These are phyloP conservation scores for Notiomystis cincta DNA, from an alignment of 2,113 vertebrate species.

Conservation along the genomic window DNA sequence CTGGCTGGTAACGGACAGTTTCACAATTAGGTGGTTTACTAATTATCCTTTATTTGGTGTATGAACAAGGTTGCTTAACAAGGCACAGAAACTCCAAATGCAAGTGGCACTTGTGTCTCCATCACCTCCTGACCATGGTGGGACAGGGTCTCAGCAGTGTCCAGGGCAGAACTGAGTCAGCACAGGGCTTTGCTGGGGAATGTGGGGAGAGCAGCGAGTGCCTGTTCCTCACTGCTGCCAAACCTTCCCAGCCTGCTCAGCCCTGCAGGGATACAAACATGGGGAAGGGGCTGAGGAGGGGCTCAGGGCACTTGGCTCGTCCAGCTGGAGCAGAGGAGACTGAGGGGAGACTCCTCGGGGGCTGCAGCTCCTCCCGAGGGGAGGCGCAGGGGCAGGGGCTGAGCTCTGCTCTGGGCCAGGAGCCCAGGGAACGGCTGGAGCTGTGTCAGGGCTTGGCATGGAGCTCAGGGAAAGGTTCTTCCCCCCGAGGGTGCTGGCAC, in stretches of 20 bases:
- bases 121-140: rapidly evolving
- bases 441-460: not conserved
- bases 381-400: not conserved
- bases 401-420: not conserved
- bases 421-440: not conserved
- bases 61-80: not conserved
- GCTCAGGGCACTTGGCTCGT: not conserved
- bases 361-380: not conserved
- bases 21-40: not conserved
- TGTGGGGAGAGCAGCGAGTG: not conserved
- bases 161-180: not conserved
- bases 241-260: not conserved
- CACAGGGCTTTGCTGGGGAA: not conserved
- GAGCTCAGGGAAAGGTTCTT: not conserved
- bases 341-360: not conserved
- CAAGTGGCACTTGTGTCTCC: not conserved
- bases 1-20: not conserved
- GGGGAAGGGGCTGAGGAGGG: not conserved
- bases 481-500: not conserved
- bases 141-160: not conserved
- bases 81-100: not conserved
- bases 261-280: not conserved
- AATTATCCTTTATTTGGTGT: not conserved
- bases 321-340: not conserved
- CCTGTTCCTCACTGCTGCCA: not conserved